Evolutionary conservation across 2,888 invertebrate species (phyloP).

Genomic region (Orthosia cruda): DNA sequence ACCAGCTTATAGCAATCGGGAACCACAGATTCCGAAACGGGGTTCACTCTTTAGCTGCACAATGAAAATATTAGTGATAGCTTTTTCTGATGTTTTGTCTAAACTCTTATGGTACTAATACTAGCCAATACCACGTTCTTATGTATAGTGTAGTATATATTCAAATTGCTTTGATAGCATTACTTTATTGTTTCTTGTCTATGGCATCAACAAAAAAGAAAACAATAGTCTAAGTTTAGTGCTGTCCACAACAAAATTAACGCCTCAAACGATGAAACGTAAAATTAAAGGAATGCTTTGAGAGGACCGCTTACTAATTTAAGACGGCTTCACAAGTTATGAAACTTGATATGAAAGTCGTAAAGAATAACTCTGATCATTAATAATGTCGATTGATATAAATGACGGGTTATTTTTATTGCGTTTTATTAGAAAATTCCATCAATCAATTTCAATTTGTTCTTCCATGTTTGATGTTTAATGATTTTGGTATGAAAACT

Average conservation of each 20-base stretch:
- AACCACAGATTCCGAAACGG: no score
- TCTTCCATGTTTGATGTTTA: conserved; percentile 54
- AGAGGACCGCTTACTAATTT: conserved; percentile 33
- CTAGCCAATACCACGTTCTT: no score
- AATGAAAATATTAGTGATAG: no score
- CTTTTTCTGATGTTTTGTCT: neutral
- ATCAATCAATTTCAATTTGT: conserved; percentile 60
- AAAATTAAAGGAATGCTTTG: conserved; percentile 52
- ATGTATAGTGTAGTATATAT: no score
- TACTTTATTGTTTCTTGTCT: neutral
- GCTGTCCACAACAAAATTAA: neutral
- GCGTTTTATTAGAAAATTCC: conserved; percentile 54
- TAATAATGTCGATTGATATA: conserved; percentile 55
- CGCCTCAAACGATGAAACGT: conserved; percentile 1
- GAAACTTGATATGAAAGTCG: conserved; percentile 34
- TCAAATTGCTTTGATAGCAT: no score
- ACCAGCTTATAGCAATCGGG: no score
- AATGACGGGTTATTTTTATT: conserved; percentile 48
- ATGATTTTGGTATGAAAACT: conserved; percentile 28
- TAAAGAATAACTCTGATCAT: conserved; percentile 51
- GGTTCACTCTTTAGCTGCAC: no score
- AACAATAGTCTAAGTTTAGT: neutral
- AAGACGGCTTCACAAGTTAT: conserved; percentile 21
- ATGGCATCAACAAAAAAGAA: neutral
- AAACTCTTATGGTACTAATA: no score